Percentiles rank a stretch among this genome's conserved stretches.
Conservation (phyloP, 1,140 invertebrate species). For the Telenomus remus region DNA sequence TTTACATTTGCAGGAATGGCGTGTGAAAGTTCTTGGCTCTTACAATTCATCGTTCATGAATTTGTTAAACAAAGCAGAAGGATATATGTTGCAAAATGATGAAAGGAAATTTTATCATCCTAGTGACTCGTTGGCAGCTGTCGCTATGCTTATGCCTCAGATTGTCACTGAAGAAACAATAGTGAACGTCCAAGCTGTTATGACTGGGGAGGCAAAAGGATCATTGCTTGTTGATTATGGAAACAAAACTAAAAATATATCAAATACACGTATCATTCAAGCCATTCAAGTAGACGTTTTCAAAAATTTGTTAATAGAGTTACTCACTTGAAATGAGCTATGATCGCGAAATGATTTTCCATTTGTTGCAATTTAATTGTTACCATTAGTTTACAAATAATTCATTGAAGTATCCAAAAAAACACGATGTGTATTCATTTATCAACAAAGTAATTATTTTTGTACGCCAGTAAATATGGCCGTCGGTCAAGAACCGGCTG, state of each 20-base stretch:
- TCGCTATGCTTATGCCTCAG: slow-evolving; percentile 62
- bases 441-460: too few relatives aligned
- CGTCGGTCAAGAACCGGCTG: background rate
- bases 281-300: background rate
- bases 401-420: too few relatives aligned
- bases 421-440: too few relatives aligned
- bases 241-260: background rate
- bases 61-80: slow-evolving; percentile 74
- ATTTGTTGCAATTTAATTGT: too few relatives aligned
- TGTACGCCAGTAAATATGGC: background rate
- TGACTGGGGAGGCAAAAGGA: slow-evolving; percentile 38
- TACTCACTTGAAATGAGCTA: background rate
- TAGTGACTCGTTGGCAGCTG: slow-evolving; percentile 64
- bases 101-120: slow-evolving; percentile 54
- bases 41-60: slow-evolving; percentile 62
- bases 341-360: too few relatives aligned
- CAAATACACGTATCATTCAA: slow-evolving; percentile 50
- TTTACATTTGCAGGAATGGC: slow-evolving; percentile 67
- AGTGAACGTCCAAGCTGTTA: slow-evolving; percentile 37
- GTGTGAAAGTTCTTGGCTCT: slow-evolving; percentile 65
- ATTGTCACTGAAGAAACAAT: slow-evolving; percentile 37
- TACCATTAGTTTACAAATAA: too few relatives aligned
- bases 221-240: slow-evolving; percentile 34
- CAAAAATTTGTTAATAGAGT: slow-evolving; percentile 8
- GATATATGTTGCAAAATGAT: slow-evolving; percentile 14